Base-by-base conservation (phyloP, 1,140 invertebrate genomes). In the Diuraphis noxia region DNA sequence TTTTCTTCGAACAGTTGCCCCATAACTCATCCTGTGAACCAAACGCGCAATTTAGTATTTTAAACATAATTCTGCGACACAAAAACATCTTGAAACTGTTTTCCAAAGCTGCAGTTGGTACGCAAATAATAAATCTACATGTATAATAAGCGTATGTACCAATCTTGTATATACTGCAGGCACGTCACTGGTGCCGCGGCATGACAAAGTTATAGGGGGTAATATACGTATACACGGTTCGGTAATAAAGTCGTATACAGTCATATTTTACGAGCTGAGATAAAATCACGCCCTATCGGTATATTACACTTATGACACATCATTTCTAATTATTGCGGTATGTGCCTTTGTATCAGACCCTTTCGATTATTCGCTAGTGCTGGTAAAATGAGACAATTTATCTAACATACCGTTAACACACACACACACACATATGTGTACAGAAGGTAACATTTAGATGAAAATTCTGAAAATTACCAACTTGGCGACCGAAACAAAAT, bases 171-270 rank as follows among this genome's bases (percentile, higher is more conserved):
- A n/a, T 30, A 87, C 38, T 72, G n/a, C n/a, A n/a, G 56, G 10
- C 46, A 87, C 25, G 49, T 87, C 49, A 87, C 85, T 49, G n/a
- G 6, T 49, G 34, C 10, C 10, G n/a, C 43, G n/a, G n/a, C 17
- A 34, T 85, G 49, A 87, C 85, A 40, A 87, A 87, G 46, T 56
- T 87, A 87, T 87, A 72, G 85, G 13, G 46, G 49, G 36, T 21
- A 30, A 88, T 87, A 87, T 38, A 46, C 49, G 43, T 21, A 87
- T 34, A 43, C 52, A 63, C 17, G 36, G 52, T 25, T 63, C 38
- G 86, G 86, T 88, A 88, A 88, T 88, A 88, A 88, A 88, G 86
- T 88, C 41, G 41, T 63, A 40, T 56, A 49, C 52, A 88, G 86
- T 88, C 52, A 63, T 88, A 88, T 88, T 88, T 88, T 88, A 88